Evolutionary conservation across 2,797 vertebrate species (phyloP).

Genomic region (Myotis pilosus): DNA sequence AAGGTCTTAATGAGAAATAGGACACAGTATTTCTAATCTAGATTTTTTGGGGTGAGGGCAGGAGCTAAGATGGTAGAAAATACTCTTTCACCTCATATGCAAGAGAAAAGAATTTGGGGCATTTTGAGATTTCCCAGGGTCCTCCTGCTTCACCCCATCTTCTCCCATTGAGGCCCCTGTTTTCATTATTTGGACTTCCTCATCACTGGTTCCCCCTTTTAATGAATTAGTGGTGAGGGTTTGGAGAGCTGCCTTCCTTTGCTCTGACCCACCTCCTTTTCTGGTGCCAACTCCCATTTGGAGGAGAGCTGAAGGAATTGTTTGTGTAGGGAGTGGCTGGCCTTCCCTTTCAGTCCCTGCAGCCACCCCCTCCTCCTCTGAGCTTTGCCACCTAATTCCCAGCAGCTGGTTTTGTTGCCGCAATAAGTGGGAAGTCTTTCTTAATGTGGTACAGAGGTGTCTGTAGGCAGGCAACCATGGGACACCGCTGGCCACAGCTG

Average conservation of each 20-base stretch:
- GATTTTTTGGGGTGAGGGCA: background rate
- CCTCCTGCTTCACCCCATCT: background rate
- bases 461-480: constrained; percentile 63
- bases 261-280: constrained; percentile 26
- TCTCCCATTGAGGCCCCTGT: background rate
- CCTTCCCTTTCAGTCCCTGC: constrained; percentile 40
- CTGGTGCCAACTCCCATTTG: constrained; percentile 34
- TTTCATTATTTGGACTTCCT: background rate
- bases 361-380: constrained; percentile 61
- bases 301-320: constrained; percentile 62
- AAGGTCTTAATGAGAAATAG: background rate
- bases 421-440: constrained; percentile 72
- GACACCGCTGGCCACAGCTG: constrained; percentile 72
- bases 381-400: constrained; percentile 66
- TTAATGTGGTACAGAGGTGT: constrained; percentile 73
- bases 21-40: background rate
- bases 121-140: background rate
- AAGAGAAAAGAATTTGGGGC: background rate
- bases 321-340: constrained; percentile 69
- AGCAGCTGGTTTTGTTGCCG: constrained; percentile 73
- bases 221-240: background rate
- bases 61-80: background rate
- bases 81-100: background rate
- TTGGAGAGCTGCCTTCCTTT: constrained; percentile 39
- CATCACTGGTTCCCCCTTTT: background rate